Evolutionary conservation across 2,797 vertebrate genomes (phyloP).

Genomic region (Smutsia gigantea): DNA sequence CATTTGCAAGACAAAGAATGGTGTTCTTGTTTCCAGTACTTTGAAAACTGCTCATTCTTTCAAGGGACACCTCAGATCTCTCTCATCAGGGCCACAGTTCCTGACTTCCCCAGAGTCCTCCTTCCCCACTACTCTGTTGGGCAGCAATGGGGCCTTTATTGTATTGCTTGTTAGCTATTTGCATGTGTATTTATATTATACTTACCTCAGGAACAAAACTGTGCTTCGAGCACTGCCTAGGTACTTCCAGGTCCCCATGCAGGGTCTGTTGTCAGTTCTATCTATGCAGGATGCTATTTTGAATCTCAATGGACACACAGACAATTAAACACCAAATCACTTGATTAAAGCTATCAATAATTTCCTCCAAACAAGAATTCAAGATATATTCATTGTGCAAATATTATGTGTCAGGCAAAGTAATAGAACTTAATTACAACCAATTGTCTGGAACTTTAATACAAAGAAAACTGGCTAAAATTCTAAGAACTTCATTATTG

Average conservation of each 20-base stretch:
- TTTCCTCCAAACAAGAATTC: neutral
- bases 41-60: neutral
- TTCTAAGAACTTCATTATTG: neutral
- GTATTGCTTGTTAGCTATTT: neutral
- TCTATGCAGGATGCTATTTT: too few species aligned
- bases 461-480: neutral
- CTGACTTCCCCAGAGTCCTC: too few species aligned
- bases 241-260: neutral
- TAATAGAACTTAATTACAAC: neutral
- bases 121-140: neutral
- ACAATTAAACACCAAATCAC: neutral
- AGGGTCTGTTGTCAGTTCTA: neutral
- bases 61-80: fast-evolving
- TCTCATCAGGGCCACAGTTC: neutral
- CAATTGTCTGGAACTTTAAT: neutral
- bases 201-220: neutral
- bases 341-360: neutral
- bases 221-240: neutral
- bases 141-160: neutral
- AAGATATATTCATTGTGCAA: neutral
- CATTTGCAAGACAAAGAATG: fast-evolving
- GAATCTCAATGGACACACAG: neutral
- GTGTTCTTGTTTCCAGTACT: neutral
- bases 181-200: fast-evolving
- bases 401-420: neutral